Evolutionary conservation across 2,888 invertebrate genomes (phyloP).

Genomic region (Petrolisthes cinctipes): DNA sequence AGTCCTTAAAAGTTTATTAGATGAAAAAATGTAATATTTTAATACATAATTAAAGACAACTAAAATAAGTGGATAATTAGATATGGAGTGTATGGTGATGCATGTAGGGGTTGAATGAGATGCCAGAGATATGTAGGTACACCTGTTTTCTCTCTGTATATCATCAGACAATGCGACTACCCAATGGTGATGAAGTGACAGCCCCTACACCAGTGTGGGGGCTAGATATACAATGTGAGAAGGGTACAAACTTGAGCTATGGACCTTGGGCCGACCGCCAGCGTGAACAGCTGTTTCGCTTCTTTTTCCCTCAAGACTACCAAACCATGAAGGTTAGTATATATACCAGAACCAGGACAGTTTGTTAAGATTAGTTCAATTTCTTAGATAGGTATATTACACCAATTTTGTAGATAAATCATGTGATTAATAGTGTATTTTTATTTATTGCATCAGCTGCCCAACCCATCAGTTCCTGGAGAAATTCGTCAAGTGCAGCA

Average conservation of each 20-base stretch:
- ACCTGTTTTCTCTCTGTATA: background rate
- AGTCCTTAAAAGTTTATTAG: too few relatives aligned
- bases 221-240: conserved; percentile 82
- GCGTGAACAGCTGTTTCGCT: conserved; percentile 92
- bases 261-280: conserved; percentile 99
- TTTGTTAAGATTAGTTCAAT: background rate
- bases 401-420: background rate
- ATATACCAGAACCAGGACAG: too few relatives aligned
- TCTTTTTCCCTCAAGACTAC: conserved; percentile 84
- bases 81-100: too few relatives aligned
- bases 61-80: too few relatives aligned
- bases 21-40: too few relatives aligned
- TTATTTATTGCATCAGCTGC: conserved; percentile 72
- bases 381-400: background rate
- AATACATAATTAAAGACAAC: too few relatives aligned
- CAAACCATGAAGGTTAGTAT: conserved; percentile 57
- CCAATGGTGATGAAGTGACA: conserved; percentile 81
- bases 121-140: too few relatives aligned
- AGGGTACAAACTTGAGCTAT: conserved; percentile 80
- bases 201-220: conserved; percentile 96
- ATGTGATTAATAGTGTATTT: background rate
- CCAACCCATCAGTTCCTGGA: conserved; percentile 86
- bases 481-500: conserved; percentile 89
- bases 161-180: conserved; percentile 52
- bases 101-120: too few relatives aligned